phyloP scores from a whole-genome alignment of 2,113 vertebrate species.

The Ptychochromis oligacanthus region DNA sequence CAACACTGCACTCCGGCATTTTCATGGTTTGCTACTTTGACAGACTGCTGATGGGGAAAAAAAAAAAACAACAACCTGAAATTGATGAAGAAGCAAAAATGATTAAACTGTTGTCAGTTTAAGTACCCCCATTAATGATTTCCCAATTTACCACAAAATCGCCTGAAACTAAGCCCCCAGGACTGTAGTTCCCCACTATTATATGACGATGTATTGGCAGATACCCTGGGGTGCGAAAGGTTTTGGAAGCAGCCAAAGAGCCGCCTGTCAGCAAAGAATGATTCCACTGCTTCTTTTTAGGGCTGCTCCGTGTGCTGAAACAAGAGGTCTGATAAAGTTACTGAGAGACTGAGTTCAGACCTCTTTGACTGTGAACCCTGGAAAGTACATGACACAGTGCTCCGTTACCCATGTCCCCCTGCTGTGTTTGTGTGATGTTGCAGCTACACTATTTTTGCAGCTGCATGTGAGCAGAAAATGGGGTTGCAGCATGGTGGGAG shows the following conservation, averaged over 20 bases:
- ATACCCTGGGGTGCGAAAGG: neutral
- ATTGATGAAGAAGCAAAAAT: neutral
- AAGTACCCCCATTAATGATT: neutral
- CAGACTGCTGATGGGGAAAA: neutral
- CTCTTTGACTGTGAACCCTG: conserved; percentile 41
- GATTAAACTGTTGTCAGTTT: neutral
- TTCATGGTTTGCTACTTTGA: neutral
- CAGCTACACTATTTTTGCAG: conserved; percentile 72
- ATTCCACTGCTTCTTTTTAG: neutral
- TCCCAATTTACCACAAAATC: conserved; percentile 11
- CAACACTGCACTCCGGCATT: neutral
- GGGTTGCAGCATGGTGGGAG: conserved; percentile 46
- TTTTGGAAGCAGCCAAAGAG: neutral
- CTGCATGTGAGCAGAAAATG: conserved; percentile 59
- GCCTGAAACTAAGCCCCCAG: neutral
- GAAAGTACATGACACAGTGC: conserved; percentile 52
- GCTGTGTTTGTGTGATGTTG: conserved; percentile 57
- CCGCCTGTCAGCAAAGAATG: neutral
- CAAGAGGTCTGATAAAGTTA: neutral
- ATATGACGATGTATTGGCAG: neutral
- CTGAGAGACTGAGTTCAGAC: neutral
- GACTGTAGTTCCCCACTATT: neutral
- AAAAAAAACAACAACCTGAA: neutral
- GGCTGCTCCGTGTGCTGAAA: neutral
- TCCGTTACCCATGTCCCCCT: conserved; percentile 57